Evolutionary conservation across 2,113 vertebrate species (phyloP).

Genomic region (Neoarius graeffei): DNA sequence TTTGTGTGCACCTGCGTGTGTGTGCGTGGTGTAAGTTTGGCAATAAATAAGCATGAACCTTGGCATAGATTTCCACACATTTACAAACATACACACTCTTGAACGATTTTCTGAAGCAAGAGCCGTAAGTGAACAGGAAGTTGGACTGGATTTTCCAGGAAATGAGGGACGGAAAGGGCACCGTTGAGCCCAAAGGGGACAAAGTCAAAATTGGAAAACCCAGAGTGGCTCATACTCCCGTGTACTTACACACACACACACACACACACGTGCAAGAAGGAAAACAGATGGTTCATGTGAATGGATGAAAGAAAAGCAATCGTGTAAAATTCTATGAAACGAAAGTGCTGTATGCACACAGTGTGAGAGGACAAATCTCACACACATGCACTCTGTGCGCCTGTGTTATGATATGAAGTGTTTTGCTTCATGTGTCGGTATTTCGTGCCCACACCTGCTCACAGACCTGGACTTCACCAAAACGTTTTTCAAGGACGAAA

Average conservation of each 20-base stretch:
- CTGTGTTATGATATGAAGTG: background rate
- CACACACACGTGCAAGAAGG: conserved; percentile 1
- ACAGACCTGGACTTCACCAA: background rate
- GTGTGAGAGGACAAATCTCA: background rate
- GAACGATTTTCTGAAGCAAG: background rate
- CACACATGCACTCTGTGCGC: background rate
- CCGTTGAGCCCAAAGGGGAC: conserved; percentile 56
- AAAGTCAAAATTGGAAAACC: conserved; percentile 62
- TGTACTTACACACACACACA: background rate
- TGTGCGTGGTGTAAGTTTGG: background rate
- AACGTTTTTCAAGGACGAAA: background rate
- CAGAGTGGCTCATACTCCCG: conserved; percentile 57
- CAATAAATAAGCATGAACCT: conserved; percentile 33
- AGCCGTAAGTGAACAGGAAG: conserved; percentile 41
- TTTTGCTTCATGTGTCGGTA: background rate
- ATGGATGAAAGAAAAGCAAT: background rate
- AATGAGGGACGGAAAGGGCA: conserved; percentile 61
- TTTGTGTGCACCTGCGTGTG: background rate
- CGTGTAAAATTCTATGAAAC: background rate
- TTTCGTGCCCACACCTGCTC: background rate
- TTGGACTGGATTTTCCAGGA: conserved; percentile 65
- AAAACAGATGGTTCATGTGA: background rate
- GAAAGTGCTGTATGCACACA: background rate
- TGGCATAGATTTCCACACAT: conserved; percentile 7
- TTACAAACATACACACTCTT: conserved; percentile 51